Percentiles rank a stretch among this genome's conserved stretches.
These are phyloP conservation scores for Allolobophora icterica DNA, from an alignment of 2,888 invertebrate species.

Conservation along the genomic window DNA sequence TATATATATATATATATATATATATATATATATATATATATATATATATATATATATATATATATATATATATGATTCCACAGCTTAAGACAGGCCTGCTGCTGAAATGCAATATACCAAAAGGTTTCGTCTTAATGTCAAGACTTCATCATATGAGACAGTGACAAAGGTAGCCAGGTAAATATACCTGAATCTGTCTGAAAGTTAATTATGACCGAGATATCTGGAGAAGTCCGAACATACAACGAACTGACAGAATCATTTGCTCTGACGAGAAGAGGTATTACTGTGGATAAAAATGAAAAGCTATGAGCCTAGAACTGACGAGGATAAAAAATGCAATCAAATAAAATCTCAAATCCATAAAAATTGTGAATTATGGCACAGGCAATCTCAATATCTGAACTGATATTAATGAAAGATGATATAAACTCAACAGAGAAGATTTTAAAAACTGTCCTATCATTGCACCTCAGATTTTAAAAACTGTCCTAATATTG, in stretches of 20 bases:
- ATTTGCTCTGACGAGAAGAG: not conserved
- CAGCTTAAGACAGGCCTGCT: not conserved
- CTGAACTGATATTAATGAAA: not conserved
- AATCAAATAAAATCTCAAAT: not conserved
- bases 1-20: too few relatives aligned
- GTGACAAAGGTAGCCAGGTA: too few relatives aligned
- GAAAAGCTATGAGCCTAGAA: not conserved
- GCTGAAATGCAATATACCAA: not conserved
- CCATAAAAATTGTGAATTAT: not conserved
- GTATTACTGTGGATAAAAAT: not conserved
- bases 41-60: too few relatives aligned
- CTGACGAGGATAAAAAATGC: not conserved
- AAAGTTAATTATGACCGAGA: not conserved
- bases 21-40: too few relatives aligned
- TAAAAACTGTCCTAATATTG: not conserved
- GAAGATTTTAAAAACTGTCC: not conserved
- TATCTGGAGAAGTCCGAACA: not conserved
- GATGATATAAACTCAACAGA: not conserved
- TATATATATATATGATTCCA: not conserved
- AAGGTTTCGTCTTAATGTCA: not conserved
- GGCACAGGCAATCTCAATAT: constrained; percentile 8
- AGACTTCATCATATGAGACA: not conserved
- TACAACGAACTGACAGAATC: not conserved
- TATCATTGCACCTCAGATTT: not conserved
- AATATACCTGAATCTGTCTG: not conserved